Percentiles rank a stretch among this genome's conserved stretches.
Conservation (phyloP, 2,888 invertebrate species). For the Corbicula japonica region DNA sequence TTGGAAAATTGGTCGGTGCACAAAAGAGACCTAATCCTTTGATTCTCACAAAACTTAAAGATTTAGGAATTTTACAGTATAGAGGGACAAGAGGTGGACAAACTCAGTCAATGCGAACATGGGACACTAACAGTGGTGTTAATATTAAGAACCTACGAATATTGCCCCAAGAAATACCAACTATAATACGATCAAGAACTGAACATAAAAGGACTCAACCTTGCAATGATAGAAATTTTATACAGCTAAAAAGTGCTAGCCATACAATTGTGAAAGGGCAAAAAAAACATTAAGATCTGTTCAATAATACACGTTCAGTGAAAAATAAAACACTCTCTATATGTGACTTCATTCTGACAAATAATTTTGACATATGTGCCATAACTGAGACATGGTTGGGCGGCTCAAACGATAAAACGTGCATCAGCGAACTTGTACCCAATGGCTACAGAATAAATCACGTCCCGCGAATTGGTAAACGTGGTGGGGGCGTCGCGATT, state of each 20-base stretch:
- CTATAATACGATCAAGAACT: background rate
- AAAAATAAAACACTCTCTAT: slow-evolving; percentile 28
- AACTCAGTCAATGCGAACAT: background rate
- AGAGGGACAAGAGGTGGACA: slow-evolving; percentile 2
- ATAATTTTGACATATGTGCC: slow-evolving; percentile 30
- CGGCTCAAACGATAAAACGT: slow-evolving; percentile 15
- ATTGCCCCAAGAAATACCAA: background rate
- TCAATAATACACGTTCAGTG: slow-evolving; percentile 31
- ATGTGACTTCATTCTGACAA: slow-evolving; percentile 29
- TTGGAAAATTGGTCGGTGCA: background rate
- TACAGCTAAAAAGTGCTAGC: background rate
- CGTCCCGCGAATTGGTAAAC: slow-evolving; percentile 12
- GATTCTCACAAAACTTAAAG: background rate
- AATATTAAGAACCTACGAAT: slow-evolving; percentile 1
- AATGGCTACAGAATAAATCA: slow-evolving; percentile 28
- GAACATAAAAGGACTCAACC: background rate
- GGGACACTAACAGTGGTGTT: slow-evolving; percentile 11
- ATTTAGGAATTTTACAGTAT: background rate
- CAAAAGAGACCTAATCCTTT: slow-evolving; percentile 14
- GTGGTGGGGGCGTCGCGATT: slow-evolving; percentile 29
- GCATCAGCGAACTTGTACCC: slow-evolving; percentile 35
- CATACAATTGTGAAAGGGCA: slow-evolving; percentile 13
- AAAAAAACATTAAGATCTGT: slow-evolving; percentile 19
- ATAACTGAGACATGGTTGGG: slow-evolving; percentile 41
- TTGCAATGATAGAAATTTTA: slow-evolving; percentile 17